Evolutionary conservation across 2,888 invertebrate genomes (phyloP), one percentile per base, ranked within the genome.

Genomic region (Drosophila antonietae): DNA sequence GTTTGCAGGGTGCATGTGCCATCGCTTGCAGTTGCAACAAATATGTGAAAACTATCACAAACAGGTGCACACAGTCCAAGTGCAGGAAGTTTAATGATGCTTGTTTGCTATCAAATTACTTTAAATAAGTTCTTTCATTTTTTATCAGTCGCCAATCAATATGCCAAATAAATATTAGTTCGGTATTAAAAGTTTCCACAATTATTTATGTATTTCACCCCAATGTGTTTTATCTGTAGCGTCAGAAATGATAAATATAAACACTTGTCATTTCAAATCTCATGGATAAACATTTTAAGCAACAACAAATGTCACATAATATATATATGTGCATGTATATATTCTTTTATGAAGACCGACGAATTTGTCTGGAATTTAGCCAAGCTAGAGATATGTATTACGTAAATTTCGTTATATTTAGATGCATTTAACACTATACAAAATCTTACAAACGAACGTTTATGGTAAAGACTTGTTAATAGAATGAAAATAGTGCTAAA

Each of bases 51-150:
- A 10, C 43, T 44, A 35, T 52, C 51, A 55, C 68, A 23, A 44
- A 51, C 77, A 79, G 80, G 75, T 79, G 75, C 43, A 44, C 43
- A 44, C 41, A 43, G 47, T 7, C 56, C 55, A 62, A 47, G 37
- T 14, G 58, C 23, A 43, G 23, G 37, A 49, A 52, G 37, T 53
- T 43, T 61, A 58, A 79, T 75, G 75, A 46, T 59, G 39, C 41
- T 43, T 41, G 18, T 49, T 49, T 46, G 33, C 23, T 10, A 35
- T 23, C 2, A 23, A 58, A 58, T 44, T 44, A 35, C 33, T 18
- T 14, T 31, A 43, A 18, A 18, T 28, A 55, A 41, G 41, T 18
- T 18, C 7, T n/a, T 28, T 41, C n/a, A 55, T 55, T 23, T 28
- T 10, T 39, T 39, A 18, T 18, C 2, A 18, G 28, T 41, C 1